Evolutionary conservation across 2,888 invertebrate genomes (phyloP), one percentile per base, ranked within the genome.

Genomic region (Pyrrhosoma nymphula): DNA sequence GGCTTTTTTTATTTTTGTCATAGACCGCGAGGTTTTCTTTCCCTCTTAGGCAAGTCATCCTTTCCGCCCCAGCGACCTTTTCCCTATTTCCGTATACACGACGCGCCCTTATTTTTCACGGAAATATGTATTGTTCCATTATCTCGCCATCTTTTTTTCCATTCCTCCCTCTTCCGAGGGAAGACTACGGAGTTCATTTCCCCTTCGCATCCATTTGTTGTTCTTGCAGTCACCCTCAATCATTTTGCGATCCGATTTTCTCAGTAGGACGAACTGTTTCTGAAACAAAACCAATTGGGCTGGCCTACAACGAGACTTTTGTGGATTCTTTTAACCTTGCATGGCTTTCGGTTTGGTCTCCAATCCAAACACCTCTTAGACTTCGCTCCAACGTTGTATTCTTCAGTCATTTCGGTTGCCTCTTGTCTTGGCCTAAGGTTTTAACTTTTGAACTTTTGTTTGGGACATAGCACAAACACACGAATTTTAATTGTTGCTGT

Each of bases 11-110:
- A 35, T 82, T 82, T 82, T 35, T 82, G 82, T 82, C 82, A 82
- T 82, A 82, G 82, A 82, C 82, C 30, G 82, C 82, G 82, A 82
- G 82, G 35, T n/a, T 35, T 35, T 35, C 82, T 35, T 18, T 35
- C 82, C 35, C 82, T 35, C 82, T 35, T 82, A 26, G 82, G 35
- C 82, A 82, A 82, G 82, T 82, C 82, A 82, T 82, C 82, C 82
- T 82, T 82, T 82, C 82, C 82, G 82, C 82, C 82, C 82, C 82
- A 82, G 82, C 82, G 82, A 82, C 82, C 82, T 82, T 82, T 82
- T 82, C 82, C 82, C 82, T 82, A 82, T 82, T 82, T 82, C 82
- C 82, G 82, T 82, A 82, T 82, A 82, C 35, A 35, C 35, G 82
- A 4, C n/a, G 82, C 82, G 30, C 18, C 82, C 35, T 82, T 82